Evolutionary conservation across 2,113 vertebrate genomes (phyloP), one percentile per base, ranked within the genome.

Genomic region (Crotalus viridis): DNA sequence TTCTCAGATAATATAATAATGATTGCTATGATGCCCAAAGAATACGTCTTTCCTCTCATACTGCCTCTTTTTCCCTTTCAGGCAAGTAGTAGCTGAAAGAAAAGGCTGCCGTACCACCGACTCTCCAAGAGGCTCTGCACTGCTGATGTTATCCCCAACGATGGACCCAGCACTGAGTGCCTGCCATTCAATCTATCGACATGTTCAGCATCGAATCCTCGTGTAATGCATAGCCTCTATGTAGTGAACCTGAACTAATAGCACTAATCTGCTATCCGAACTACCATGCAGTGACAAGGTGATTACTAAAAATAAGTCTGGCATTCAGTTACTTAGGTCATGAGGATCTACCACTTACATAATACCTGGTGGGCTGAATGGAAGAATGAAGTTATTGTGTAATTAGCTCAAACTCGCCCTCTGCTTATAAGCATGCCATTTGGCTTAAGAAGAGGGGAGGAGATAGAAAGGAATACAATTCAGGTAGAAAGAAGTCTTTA

Each of bases 1-100:
- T 90, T 55, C 91, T 86, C 93, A 94, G 95, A n/a, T 28, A 12
- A 52, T 95, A 33, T 43, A 12, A 90, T 59, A 81, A 55, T 24
- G 55, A 85, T 21, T 81, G 33, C 15, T n/a, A 33, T 43, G 55
- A 90, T 89, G 33, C 48, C 0, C 0, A 21, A 55, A 90, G 57
- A 52, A 95, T 39, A 88, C 2, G 59, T 57, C 17, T 69, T 24
- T 48, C 51, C 86, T 33, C 15, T 74, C 69, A 74, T n/a, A n/a
- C 26, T 64, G 3, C 10, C 64, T 43, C 17, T 81, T 81, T 54
- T n/a, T 54, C 46, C 28, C 10, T 86, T 48, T 61, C 22, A 81
- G 74, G 74, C 33, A 81, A 43, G 6, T 9, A 43, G 33, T 10
- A 24, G 43, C 21, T 88, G 85, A 88, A 87, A 89, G 3, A 54